Conservation (phyloP, 2,113 vertebrate genomes). For the Anarhynchus alexandrinus region DNA sequence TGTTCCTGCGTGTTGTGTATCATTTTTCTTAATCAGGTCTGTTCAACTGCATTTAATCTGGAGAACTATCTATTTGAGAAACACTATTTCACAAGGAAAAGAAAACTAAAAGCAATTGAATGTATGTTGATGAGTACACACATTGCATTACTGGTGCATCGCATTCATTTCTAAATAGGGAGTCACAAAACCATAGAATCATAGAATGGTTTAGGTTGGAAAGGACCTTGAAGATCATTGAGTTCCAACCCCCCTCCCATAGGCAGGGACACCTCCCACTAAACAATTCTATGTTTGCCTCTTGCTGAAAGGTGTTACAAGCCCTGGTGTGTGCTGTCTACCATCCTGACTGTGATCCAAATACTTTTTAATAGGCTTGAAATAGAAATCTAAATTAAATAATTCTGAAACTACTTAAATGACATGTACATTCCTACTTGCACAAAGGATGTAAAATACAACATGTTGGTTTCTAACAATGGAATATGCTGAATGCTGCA, state of each 20-base stretch:
- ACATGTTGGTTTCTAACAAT: neutral
- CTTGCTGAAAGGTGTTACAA: neutral
- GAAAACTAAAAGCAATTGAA: neutral
- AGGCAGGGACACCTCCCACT: too few species aligned
- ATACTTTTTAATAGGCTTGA: neutral
- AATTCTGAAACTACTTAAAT: neutral
- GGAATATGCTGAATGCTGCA: neutral
- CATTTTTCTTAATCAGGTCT: neutral
- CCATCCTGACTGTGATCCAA: neutral
- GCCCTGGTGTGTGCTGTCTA: neutral
- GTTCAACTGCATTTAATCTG: neutral
- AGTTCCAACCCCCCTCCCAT: too few species aligned
- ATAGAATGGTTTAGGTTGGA: too few species aligned
- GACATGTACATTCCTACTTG: rapidly evolving
- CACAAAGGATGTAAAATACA: neutral
- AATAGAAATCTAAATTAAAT: neutral
- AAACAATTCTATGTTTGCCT: neutral
- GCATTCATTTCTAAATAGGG: neutral
- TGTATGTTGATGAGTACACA: neutral
- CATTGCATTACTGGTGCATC: neutral
- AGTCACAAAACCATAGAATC: neutral
- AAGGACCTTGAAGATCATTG: too few species aligned
- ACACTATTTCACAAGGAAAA: neutral
- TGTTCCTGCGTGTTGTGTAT: neutral
- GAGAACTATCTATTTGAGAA: neutral